phyloP scores from a whole-genome alignment of 2,888 invertebrate species.

The Desoria tigrina region DNA sequence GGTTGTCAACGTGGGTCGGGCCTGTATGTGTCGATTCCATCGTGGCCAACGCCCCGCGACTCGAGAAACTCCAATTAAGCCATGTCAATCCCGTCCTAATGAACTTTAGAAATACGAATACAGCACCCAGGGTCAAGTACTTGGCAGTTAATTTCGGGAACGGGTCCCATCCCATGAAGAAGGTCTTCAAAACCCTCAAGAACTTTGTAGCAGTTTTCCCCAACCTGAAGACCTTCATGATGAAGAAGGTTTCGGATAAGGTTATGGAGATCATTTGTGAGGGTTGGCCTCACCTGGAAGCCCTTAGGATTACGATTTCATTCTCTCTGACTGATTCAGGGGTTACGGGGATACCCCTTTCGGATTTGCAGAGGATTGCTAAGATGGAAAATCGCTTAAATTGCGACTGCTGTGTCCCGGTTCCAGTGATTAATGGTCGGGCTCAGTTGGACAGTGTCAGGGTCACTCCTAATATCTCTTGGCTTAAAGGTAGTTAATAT shows the following conservation, averaged over 20 bases:
- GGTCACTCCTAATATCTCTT: slow-evolving; percentile 27
- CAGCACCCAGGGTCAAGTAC: slow-evolving; percentile 25
- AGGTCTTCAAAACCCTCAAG: slow-evolving; percentile 26
- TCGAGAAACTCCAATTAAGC: slow-evolving; percentile 39
- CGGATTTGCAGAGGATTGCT: slow-evolving; percentile 33
- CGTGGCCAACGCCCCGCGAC: slow-evolving; percentile 25
- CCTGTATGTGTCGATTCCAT: slow-evolving; percentile 33
- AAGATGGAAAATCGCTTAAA: slow-evolving; percentile 32
- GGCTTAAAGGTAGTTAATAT: slow-evolving; percentile 25
- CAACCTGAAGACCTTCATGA: slow-evolving; percentile 35
- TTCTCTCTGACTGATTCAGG: slow-evolving; percentile 43
- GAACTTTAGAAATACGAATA: slow-evolving; percentile 26
- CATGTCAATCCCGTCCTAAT: slow-evolving; percentile 29
- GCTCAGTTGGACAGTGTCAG: slow-evolving; percentile 25
- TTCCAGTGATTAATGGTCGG: slow-evolving; percentile 27
- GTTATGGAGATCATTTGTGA: slow-evolving; percentile 33
- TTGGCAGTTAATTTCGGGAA: slow-evolving; percentile 41
- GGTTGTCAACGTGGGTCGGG: slow-evolving; percentile 38
- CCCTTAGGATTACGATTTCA: slow-evolving; percentile 35
- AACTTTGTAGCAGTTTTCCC: slow-evolving; percentile 32
- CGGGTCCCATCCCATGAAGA: slow-evolving; percentile 25
- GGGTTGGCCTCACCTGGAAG: slow-evolving; percentile 37
- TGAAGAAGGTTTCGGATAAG: slow-evolving; percentile 41
- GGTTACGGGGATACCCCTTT: slow-evolving; percentile 35
- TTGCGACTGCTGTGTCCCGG: slow-evolving; percentile 40